A percentile compares a stretch with the other conserved stretches of the same genome.
These are phyloP conservation scores for Chaetorhynchus papuensis DNA, from an alignment of 2,113 vertebrate species.

Conservation along the genomic window DNA sequence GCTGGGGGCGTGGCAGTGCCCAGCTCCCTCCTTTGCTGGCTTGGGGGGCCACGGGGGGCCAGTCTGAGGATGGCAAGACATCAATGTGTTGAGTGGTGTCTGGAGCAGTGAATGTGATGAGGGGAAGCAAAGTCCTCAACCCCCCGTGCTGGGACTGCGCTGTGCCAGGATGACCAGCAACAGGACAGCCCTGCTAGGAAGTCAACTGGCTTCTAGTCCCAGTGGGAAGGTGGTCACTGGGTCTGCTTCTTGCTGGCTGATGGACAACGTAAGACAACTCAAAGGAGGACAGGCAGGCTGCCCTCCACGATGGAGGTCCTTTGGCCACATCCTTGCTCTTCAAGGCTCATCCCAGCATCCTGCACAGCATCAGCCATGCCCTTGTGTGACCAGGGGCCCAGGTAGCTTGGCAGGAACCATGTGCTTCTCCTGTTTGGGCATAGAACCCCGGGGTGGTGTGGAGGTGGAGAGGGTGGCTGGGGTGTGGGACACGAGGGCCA, in stretches of 20 bases:
- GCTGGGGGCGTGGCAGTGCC: not conserved
- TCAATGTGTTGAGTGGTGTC: accelerated
- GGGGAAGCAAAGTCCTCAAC: not conserved
- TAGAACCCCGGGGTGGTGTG: accelerated
- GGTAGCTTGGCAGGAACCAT: accelerated
- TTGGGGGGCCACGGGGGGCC: not conserved
- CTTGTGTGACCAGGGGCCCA: not conserved
- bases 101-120: not conserved
- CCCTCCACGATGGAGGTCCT: not conserved
- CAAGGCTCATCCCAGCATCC: not conserved
- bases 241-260: not conserved
- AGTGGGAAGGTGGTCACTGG: not conserved
- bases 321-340: not conserved
- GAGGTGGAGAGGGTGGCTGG: not conserved
- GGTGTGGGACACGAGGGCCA: accelerated
- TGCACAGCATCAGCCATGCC: not conserved
- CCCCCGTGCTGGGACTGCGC: accelerated
- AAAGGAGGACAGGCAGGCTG: not conserved
- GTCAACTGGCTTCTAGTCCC: not conserved
- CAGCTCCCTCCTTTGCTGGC: not conserved
- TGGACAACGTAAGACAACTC: not conserved
- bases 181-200: not conserved
- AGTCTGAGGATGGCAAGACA: not conserved
- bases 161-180: not conserved
- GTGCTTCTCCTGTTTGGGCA: not conserved